Evolutionary conservation across 2,797 vertebrate species (phyloP).

Genomic region (Premnoplex brunnescens): DNA sequence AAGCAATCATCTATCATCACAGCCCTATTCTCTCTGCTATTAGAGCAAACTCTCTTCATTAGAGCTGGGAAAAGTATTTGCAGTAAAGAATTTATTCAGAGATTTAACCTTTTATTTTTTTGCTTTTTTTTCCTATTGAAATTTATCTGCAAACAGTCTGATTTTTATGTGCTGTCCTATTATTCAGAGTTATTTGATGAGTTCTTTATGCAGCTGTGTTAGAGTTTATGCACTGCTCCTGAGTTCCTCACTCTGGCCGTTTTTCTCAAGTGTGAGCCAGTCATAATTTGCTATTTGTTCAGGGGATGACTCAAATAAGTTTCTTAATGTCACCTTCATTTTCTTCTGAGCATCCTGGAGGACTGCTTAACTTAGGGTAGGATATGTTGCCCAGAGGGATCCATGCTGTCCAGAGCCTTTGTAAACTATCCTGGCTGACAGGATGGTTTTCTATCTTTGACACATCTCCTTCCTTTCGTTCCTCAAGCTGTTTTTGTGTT

Average conservation of each 20-base stretch:
- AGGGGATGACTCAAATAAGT: not conserved
- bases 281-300: slow-evolving; percentile 13
- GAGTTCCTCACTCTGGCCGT: not conserved
- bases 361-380: not conserved
- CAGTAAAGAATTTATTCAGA: slow-evolving; percentile 4
- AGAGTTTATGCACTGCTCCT: slow-evolving; percentile 2
- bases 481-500: not conserved
- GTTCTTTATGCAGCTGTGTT: not conserved
- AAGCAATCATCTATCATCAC: not conserved
- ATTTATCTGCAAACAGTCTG: slow-evolving; percentile 9
- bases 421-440: not conserved
- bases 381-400: not conserved
- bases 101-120: not conserved
- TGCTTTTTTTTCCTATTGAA: not conserved
- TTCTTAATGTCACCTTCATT: not conserved
- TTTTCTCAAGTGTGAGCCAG: not conserved
- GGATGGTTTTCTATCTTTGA: not conserved
- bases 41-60: not conserved
- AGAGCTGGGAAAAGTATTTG: not conserved
- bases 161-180: not conserved
- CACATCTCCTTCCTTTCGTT: not conserved
- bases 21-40: not conserved
- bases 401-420: not conserved
- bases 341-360: not conserved
- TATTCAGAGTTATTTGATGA: not conserved